Base-by-base conservation (phyloP, 35 echinoderm and acorn worm genomes). In the Anneissia japonica region DNA sequence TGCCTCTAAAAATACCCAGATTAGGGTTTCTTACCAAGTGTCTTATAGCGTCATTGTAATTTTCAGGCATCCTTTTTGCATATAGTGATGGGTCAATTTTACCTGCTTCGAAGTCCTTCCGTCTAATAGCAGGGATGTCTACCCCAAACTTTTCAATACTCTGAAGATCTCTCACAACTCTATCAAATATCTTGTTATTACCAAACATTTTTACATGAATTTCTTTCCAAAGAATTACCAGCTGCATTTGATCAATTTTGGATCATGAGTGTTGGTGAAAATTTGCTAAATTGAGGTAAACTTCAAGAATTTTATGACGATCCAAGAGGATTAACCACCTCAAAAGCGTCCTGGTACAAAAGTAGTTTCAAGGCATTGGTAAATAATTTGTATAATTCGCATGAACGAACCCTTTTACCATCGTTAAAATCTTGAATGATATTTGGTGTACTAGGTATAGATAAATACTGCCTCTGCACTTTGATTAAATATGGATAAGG, bases 291-390 rank as follows among this genome's bases (percentile, higher is more conserved):
- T 21, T 77, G 7, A 76, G 26, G 45, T 86, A 86, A 38, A 77
- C 84, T 10, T 32, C 33, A 31, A 77, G 31, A 23, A 86, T 64
- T 41, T 38, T 86, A 38, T 77, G 55, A 26, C 76, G 84, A 86
- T 1, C 84, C 84, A 23, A 86, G 38, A 3, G 73, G 84, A 39
- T 86, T 86, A 7, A 86, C 84, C 43, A 86, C 84, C 29, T 76
- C 84, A 76, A 86, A 86, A 2, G 21, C 35, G n/a, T 77, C 84
- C 29, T 86, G 84, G 39, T 86, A 86, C 36, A 77, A 36, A 76
- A 76, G 37, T 10, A 76, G 5, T 45, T 38, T 45, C 1, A 76
- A 37, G 23, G 84, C 29, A 31, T 37, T 37, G 43, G 11, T 26
- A 14, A 46, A 0, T 32, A 73, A 10, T 0, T 6, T 31, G 76